These are phyloP conservation scores for Caradrina kadenii DNA, from an alignment of 2,888 invertebrate species.

Conservation along the genomic window DNA sequence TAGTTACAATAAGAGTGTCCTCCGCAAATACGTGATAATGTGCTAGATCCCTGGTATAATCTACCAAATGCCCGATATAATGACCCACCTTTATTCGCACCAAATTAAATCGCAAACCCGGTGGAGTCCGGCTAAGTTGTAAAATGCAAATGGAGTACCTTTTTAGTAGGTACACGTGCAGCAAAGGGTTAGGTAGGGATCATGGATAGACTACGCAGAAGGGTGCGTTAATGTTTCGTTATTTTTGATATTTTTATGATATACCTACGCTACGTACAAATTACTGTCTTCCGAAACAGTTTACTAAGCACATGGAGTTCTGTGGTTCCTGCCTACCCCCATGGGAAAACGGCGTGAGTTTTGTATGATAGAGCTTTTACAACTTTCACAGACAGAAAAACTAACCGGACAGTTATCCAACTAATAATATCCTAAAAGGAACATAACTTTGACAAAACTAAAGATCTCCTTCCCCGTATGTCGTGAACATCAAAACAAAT, in stretches of 20 bases:
- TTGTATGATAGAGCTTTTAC: too few relatives aligned
- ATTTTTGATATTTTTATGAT: constrained; percentile 20
- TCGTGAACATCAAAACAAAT: constrained; percentile 64
- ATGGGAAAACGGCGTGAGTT: too few relatives aligned
- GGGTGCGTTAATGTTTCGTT: constrained; percentile 11
- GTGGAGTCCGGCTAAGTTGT: constrained; percentile 74
- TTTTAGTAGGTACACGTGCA: constrained; percentile 58
- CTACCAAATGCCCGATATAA: constrained; percentile 63
- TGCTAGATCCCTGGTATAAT: constrained; percentile 34
- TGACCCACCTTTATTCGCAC: constrained; percentile 71
- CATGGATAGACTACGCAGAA: constrained; percentile 1
- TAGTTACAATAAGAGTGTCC: constrained; percentile 20
- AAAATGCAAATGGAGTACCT: constrained; percentile 82
- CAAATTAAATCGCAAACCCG: constrained; percentile 75
- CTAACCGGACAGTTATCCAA: constrained; percentile 16
- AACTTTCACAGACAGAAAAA: too few relatives aligned
- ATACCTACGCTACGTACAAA: background rate
- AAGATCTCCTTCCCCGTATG: constrained; percentile 1
- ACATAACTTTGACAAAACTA: constrained; percentile 14
- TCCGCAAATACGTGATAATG: constrained; percentile 37
- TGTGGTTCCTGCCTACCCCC: too few relatives aligned
- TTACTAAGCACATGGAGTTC: too few relatives aligned
- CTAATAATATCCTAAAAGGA: background rate
- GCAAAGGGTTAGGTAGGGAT: constrained; percentile 41
- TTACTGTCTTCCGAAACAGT: too few relatives aligned